phyloP scores from a whole-genome alignment of 2,797 vertebrate species.

The Amazona ochrocephala region DNA sequence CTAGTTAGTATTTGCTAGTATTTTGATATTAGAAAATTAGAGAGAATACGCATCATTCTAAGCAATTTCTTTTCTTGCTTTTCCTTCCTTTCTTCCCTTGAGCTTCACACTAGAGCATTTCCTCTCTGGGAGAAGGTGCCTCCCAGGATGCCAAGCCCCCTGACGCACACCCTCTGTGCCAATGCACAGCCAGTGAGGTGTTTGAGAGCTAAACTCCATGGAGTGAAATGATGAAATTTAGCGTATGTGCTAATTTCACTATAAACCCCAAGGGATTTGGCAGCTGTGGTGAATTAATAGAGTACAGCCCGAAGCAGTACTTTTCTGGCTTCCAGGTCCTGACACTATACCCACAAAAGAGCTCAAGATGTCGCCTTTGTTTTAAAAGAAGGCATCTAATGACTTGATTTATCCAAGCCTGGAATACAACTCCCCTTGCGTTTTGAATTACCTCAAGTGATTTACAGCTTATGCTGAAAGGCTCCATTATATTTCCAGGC shows the following conservation, averaged over 20 bases:
- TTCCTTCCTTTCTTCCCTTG: neutral
- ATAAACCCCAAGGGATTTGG: neutral
- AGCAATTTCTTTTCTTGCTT: neutral
- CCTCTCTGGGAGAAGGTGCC: neutral
- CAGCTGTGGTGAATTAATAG: neutral
- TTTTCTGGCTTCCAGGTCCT: neutral
- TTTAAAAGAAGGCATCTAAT: neutral
- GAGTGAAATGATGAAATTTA: neutral
- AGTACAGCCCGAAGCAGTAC: neutral
- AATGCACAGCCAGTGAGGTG: accelerated
- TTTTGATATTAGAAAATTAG: neutral
- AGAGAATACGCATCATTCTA: neutral
- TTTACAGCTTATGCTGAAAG: neutral
- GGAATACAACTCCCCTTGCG: neutral
- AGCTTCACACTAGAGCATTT: neutral
- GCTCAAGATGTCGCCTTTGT: neutral
- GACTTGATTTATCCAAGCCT: neutral
- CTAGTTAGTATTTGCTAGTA: neutral
- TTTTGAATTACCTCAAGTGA: slow-evolving; percentile 32
- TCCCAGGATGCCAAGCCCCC: neutral
- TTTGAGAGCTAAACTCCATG: neutral
- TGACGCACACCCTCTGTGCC: no score
- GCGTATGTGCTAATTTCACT: accelerated
- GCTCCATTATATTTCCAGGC: slow-evolving; percentile 21
- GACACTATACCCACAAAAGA: neutral